A percentile compares a stretch with the other conserved stretches of the same genome.
Conservation (phyloP, 2,113 vertebrate genomes). For the Amphiprion ocellaris region DNA sequence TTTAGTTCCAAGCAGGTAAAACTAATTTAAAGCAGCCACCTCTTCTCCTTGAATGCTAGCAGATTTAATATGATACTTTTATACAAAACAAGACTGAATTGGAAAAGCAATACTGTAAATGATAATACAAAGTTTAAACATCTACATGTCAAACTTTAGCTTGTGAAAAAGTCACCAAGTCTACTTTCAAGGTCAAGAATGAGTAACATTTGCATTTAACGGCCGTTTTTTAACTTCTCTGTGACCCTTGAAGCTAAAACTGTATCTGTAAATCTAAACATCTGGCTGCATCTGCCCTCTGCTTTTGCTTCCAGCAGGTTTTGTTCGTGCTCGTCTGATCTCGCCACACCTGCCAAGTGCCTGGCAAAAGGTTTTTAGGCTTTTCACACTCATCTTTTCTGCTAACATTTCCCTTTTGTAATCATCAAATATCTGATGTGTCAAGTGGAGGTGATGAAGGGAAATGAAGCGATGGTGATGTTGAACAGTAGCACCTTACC, state of each 20-base stretch:
- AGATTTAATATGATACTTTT: too few species aligned
- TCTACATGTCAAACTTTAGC: neutral
- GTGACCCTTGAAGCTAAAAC: neutral
- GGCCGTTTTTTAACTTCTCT: too few species aligned
- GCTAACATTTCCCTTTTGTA: neutral
- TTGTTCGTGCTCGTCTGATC: neutral
- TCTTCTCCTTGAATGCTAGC: too few species aligned
- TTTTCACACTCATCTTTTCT: neutral
- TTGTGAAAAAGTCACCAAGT: too few species aligned
- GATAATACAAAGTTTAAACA: neutral
- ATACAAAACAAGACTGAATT: too few species aligned
- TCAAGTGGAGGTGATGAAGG: neutral
- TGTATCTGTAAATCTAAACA: neutral
- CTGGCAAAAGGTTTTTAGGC: conserved; percentile 13
- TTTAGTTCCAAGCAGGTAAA: too few species aligned
- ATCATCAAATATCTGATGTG: neutral
- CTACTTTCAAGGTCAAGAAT: too few species aligned
- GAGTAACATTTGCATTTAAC: too few species aligned
- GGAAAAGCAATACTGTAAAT: too few species aligned
- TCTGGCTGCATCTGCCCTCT: conserved; percentile 2
- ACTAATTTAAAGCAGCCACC: too few species aligned
- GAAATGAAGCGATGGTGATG: neutral
- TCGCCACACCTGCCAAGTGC: conserved; percentile 26
- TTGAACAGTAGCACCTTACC: conserved; percentile 73
- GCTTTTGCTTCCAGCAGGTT: neutral